Evolutionary conservation across 1,140 invertebrate genomes (phyloP), one percentile per base, ranked within the genome.

Genomic region (Oscheius sp.): DNA sequence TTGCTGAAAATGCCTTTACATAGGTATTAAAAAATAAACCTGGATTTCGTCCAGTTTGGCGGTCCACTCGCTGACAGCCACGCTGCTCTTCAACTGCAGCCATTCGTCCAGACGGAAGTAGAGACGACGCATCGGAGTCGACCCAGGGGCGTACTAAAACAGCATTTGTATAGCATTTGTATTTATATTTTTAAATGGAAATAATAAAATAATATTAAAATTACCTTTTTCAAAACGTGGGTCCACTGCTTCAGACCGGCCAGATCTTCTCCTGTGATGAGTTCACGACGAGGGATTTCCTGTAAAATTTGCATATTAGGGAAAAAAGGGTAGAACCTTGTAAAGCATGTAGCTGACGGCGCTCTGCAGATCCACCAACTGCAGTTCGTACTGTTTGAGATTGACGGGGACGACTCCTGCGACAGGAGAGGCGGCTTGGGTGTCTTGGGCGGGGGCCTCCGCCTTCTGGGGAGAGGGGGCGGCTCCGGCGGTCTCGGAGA

Each of bases 31-130:
- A 67, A 68, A 31, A 31, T 20, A 49, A 7, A 76, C 75, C 64
- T 79, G 78, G 65, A 81, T 77, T 34, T 81, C 70, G 26, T 82
- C 76, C 29, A 83, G 49, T 55, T 82, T 78, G 15, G 68, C 68
- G 7, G 75, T 67, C 78, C 82, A 83, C 20, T 81, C 73, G 23
- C 83, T 78, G 13, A 82, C 72, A 18, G 73, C 73, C n/a, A 83
- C 74, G 1, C 38, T 46, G 35, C 36, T 58, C 18, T 62, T 64
- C 2, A 73, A 38, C 34, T 77, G 70, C 4, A 84, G 29, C 79
- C 79, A 83, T 38, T 84, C 79, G 59, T 83, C 79, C 38, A 83
- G 65, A 35, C 81, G 67, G 58, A 71, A 83, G 65, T 84, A 84
- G 1, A 83, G 70, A 4, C 81, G 58, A 13, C 82, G 66, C 34